Percentiles rank a stretch among this genome's conserved stretches.
Conservation (phyloP, 2,888 invertebrate genomes). For the Lingula anatina region DNA sequence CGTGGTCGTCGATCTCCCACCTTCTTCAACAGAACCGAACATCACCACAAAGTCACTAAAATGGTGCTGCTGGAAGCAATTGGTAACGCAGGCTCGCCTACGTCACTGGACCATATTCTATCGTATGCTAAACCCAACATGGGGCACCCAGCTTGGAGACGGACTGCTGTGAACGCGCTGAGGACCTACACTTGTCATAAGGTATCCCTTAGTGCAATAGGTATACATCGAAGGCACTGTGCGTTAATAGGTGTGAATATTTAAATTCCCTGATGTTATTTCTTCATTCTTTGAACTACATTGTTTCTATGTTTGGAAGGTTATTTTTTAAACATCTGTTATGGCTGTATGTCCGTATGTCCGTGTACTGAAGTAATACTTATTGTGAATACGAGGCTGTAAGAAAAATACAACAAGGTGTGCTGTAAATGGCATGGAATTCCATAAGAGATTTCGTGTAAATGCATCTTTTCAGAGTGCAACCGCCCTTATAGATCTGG, state of each 20-base stretch:
- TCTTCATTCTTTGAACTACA: too few species aligned
- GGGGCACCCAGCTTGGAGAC: constrained; percentile 19
- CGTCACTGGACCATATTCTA: constrained; percentile 18
- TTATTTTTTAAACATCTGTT: neutral
- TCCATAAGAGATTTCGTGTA: neutral
- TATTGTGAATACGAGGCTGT: neutral
- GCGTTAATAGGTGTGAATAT: too few species aligned
- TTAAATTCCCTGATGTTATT: too few species aligned
- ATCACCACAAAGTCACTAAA: constrained; percentile 22
- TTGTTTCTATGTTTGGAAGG: neutral
- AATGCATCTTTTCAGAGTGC: constrained; percentile 15
- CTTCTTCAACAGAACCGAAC: too few species aligned
- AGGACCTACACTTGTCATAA: constrained; percentile 22
- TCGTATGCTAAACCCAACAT: constrained; percentile 20
- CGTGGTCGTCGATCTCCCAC: too few species aligned
- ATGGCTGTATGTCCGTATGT: neutral
- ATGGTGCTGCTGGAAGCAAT: constrained; percentile 22
- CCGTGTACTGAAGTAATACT: neutral
- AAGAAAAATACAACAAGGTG: too few species aligned
- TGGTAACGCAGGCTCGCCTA: constrained; percentile 23
- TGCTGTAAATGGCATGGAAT: too few species aligned
- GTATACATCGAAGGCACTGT: too few species aligned
- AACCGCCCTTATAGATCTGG: constrained; percentile 13
- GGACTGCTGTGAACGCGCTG: constrained; percentile 21
- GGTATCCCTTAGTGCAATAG: too few species aligned